Evolutionary conservation across 2,888 invertebrate genomes (phyloP), one percentile per base, ranked within the genome.

Genomic region (Yponomeuta malinellus): DNA sequence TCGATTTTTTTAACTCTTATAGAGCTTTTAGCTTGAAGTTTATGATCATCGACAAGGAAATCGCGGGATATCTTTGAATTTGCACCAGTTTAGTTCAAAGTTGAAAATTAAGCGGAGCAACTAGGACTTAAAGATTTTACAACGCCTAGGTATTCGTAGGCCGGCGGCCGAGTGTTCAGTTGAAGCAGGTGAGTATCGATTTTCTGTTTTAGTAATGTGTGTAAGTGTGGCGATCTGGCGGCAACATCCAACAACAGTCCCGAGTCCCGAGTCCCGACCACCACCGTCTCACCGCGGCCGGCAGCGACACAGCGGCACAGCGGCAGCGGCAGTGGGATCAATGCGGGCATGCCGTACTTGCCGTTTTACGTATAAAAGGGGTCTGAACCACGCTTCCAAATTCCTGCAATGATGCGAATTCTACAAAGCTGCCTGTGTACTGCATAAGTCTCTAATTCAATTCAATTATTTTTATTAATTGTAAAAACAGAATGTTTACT

Each of bases 131-230:
- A 59, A 59, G 52, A 59, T 59, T 59, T 59, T 59, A 59, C 52
- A 59, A 12, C 52, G 1, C 15, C 15, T 9, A 15, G 12, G 52
- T 12, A 15, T 59, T 59, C 15, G 52, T 59, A 59, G 52, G 43
- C 43, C 43, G 43, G 43, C 8, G 43, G 43, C 43, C 15, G 52
- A 59, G 52, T 59, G 15, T 9, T 59, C 15, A 15, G 15, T 15
- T 15, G 1, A 59, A 15, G 52, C 52, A 59, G 52, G 52, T 59
- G 52, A 12, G 52, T 59, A 65, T 65, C 65, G 37, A 67, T 43
- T 67, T 67, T 33, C 33, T 67, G 65, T 65, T 65, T 33, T 31
- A 59, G 52, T 59, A 59, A 59, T 59, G 52, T 59, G 8, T 63
- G 63, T 63, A 43, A 43, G 43, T 43, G 43, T 43, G 43, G 43